Conservation (phyloP, 2,113 vertebrate species). For the Nerophis ophidion region DNA sequence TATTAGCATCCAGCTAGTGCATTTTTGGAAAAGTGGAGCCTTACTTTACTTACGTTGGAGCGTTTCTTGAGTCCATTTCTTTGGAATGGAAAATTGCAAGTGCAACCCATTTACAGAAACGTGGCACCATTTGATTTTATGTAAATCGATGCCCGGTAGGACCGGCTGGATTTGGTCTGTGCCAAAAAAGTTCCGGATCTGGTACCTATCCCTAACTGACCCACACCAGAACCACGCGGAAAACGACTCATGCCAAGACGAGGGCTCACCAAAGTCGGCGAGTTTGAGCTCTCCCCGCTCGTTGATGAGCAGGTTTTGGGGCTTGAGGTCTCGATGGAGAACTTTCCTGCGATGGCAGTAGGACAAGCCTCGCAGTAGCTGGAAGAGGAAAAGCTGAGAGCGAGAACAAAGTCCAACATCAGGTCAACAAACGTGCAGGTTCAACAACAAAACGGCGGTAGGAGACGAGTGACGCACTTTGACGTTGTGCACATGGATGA, state of each 20-base stretch:
- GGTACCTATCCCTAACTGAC: not conserved
- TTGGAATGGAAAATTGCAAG: too few relatives aligned
- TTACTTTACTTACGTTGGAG: too few relatives aligned
- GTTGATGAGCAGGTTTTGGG: constrained; percentile 75
- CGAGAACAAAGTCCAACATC: not conserved
- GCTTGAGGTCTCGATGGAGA: constrained; percentile 75
- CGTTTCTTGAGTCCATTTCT: too few relatives aligned
- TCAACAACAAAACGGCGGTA: not conserved
- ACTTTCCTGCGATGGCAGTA: constrained; percentile 74
- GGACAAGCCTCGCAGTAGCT: constrained; percentile 69
- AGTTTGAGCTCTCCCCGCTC: constrained; percentile 73
- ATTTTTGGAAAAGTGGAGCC: too few relatives aligned
- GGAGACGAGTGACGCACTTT: constrained; percentile 63
- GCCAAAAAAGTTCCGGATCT: too few relatives aligned
- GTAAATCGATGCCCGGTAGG: too few relatives aligned
- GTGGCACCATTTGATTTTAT: too few relatives aligned
- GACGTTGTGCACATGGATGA: constrained; percentile 84
- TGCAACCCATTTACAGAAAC: too few relatives aligned
- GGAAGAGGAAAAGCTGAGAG: constrained; percentile 71
- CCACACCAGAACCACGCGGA: not conserved
- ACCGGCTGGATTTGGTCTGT: too few relatives aligned
- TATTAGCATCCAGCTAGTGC: too few relatives aligned
- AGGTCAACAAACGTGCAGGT: not conserved
- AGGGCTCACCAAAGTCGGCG: constrained; percentile 68
- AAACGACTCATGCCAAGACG: not conserved